Evolutionary conservation across 2,113 vertebrate genomes (phyloP).

Genomic region (Amphiprion percula): DNA sequence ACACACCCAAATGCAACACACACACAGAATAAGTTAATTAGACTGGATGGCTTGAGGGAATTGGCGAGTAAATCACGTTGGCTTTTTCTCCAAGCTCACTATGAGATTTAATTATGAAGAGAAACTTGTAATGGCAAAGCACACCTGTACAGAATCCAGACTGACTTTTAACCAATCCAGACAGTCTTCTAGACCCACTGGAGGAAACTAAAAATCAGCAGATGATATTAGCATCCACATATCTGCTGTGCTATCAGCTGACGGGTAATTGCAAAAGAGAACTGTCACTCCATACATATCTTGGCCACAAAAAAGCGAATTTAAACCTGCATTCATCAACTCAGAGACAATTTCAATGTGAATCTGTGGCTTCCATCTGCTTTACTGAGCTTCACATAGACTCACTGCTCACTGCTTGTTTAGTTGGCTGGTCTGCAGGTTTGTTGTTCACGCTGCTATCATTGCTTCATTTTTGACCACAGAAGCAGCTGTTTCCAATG

Average conservation of each 20-base stretch:
- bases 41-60: constrained; percentile 63
- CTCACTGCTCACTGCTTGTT: too few species aligned
- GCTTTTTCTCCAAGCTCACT: constrained; percentile 52
- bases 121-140: constrained; percentile 39
- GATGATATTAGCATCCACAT: neutral
- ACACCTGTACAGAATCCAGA: constrained; percentile 48
- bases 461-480: too few species aligned
- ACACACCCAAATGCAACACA: constrained; percentile 16
- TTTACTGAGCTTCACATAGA: too few species aligned
- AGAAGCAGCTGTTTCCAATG: too few species aligned
- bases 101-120: constrained; percentile 64
- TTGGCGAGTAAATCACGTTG: constrained; percentile 61
- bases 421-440: too few species aligned
- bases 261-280: neutral
- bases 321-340: constrained; percentile 8
- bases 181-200: neutral
- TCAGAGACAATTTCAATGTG: neutral
- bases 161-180: constrained; percentile 15
- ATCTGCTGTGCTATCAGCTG: neutral
- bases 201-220: neutral
- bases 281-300: neutral
- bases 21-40: constrained; percentile 70
- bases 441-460: too few species aligned
- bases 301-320: neutral
- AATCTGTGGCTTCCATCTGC: neutral